phyloP scores from a whole-genome alignment of 2,113 vertebrate species.

The Pseudonaja textilis region DNA sequence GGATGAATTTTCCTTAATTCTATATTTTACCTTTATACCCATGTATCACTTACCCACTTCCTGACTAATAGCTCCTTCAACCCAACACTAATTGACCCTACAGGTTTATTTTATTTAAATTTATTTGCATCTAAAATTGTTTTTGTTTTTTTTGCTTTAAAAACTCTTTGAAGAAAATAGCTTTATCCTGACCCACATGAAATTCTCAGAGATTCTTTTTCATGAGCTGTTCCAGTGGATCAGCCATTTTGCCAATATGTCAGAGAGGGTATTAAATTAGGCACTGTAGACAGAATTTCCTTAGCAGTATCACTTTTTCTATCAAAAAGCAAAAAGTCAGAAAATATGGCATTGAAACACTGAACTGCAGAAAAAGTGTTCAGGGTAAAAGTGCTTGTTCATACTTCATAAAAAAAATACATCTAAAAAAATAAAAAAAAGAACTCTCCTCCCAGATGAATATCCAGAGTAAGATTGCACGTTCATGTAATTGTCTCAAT shows the following conservation, averaged over 20 bases:
- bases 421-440: neutral
- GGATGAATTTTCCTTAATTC: slow-evolving; percentile 49
- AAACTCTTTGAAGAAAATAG: slow-evolving; percentile 38
- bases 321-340: slow-evolving; percentile 49
- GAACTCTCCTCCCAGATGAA: neutral
- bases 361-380: slow-evolving; percentile 43
- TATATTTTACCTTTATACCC: slow-evolving; percentile 48
- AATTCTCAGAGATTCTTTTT: slow-evolving; percentile 50
- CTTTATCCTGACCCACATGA: slow-evolving; percentile 38
- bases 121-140: slow-evolving; percentile 16
- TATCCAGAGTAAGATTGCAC: neutral
- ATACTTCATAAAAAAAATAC: neutral
- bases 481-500: neutral
- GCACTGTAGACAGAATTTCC: slow-evolving; percentile 38
- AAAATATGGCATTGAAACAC: slow-evolving; percentile 35
- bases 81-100: slow-evolving; percentile 27
- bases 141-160: slow-evolving; percentile 55
- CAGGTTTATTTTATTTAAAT: slow-evolving; percentile 49
- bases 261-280: slow-evolving; percentile 50
- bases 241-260: slow-evolving; percentile 46
- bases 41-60: slow-evolving; percentile 53
- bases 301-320: slow-evolving; percentile 19
- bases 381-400: neutral
- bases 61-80: slow-evolving; percentile 47
- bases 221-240: slow-evolving; percentile 41